Evolutionary conservation across 1,140 invertebrate genomes (phyloP), one percentile per base, ranked within the genome.

Genomic region (Bombus picipes): DNA sequence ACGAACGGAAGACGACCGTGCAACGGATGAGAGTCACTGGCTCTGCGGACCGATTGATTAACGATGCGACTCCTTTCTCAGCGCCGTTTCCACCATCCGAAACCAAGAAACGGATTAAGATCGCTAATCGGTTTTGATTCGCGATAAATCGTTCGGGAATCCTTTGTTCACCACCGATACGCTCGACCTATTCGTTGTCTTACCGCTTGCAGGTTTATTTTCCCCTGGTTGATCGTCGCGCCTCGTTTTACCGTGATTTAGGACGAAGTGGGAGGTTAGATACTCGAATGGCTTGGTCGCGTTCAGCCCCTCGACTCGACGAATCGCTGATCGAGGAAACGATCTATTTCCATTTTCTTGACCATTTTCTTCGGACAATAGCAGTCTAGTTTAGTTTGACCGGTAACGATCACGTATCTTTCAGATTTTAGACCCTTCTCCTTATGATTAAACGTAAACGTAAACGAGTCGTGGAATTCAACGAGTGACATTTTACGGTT

Each of bases 91-190:
- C 86, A 79, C 74, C 79, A 90, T 90, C 76, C 78, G 83, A 90
- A 79, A 90, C 68, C 75, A 80, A 86, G 86, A 78, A 90, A 90
- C 82, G 89, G 80, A 90, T 90, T 90, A 90, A 71, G 80, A 90
- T 88, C 86, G 76, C 82, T 88, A 85, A 90, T 88, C 83, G 88
- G 86, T 90, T 88, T 81, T 78, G 86, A 90, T 88, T 66, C 41
- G 81, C 86, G 86, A 86, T 83, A 86, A 86, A 90, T 90, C 81
- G 85, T 77, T 8, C 15, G 57, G 34, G 57, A 43, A 53, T n/a
- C 28, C 59, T 65, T 53, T 76, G 66, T 78, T n/a, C 13, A 32
- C 70, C 79, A 70, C 72, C 84, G 80, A 47, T 68, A 74, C 80
- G 87, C 87, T 89, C 68, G 47, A 34, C 12, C 81, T 57, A 53